phyloP scores from a whole-genome alignment of 1,140 invertebrate genomes.

The Scaptomyza graminum region DNA sequence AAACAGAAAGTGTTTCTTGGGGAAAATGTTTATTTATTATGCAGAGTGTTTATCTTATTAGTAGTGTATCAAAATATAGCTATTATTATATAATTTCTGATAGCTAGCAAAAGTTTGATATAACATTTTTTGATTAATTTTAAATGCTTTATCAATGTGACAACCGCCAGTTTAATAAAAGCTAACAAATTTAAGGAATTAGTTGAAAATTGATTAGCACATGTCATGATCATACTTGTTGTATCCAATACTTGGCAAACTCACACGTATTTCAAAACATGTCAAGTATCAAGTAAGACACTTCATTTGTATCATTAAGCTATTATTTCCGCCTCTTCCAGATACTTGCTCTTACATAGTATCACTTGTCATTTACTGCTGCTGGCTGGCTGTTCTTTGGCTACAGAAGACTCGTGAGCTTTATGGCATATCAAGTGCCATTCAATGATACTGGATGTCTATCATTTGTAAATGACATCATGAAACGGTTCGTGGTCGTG shows the following conservation, averaged over 20 bases:
- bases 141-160: not conserved
- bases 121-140: not conserved
- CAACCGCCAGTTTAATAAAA: not conserved
- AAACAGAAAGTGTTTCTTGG: not conserved
- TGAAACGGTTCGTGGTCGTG: conserved; percentile 49
- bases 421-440: conserved; percentile 52
- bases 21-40: no score
- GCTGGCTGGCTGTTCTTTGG: conserved; percentile 11
- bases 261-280: conserved; percentile 59
- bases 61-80: no score
- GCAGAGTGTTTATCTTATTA: not conserved
- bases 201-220: conserved; percentile 8
- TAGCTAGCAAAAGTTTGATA: no score
- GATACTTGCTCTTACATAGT: conserved; percentile 39
- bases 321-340: conserved; percentile 74
- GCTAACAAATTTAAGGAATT: not conserved
- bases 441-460: conserved; percentile 46
- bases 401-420: conserved; percentile 26
- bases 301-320: conserved; percentile 78
- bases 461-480: conserved; percentile 62
- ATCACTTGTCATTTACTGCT: conserved; percentile 52
- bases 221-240: conserved; percentile 8
- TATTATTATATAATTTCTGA: no score
- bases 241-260: conserved; percentile 15
- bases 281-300: conserved; percentile 60